Conservation (phyloP, 2,888 invertebrate genomes). For the Polydrusus cervinus region DNA sequence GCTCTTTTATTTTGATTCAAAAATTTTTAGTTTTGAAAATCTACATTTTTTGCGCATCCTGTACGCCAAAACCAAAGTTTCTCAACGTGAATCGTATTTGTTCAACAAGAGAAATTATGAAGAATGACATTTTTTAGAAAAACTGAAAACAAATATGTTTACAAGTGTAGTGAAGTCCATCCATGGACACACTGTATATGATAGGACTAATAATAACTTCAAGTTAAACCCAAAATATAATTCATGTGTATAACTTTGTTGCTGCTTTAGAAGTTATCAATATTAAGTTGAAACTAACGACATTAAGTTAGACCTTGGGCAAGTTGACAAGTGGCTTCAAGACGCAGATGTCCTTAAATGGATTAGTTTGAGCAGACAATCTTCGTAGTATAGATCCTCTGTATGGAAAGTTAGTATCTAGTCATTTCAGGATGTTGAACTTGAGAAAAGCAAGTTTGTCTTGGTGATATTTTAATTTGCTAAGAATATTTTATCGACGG, state of each 20-base stretch:
- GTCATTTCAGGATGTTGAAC: slow-evolving; percentile 30
- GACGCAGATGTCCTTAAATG: slow-evolving; percentile 51
- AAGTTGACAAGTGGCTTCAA: slow-evolving; percentile 44
- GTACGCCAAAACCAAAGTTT: too few species aligned
- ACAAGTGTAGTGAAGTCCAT: too few species aligned
- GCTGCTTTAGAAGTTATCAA: slow-evolving; percentile 20
- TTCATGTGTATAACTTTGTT: slow-evolving; percentile 8
- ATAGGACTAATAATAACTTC: neutral
- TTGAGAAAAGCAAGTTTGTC: neutral
- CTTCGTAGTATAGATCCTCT: slow-evolving; percentile 22
- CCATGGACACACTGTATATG: too few species aligned
- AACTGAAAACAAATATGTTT: too few species aligned
- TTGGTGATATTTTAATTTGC: neutral
- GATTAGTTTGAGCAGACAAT: slow-evolving; percentile 42
- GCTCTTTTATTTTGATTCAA: too few species aligned
- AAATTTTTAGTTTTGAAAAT: too few species aligned
- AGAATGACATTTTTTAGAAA: too few species aligned
- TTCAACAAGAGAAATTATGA: too few species aligned
- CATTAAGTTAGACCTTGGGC: slow-evolving; percentile 39
- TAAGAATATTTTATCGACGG: neutral
- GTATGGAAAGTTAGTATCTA: slow-evolving; percentile 38
- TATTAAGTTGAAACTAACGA: slow-evolving; percentile 26
- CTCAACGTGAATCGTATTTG: too few species aligned
- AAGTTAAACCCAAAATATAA: slow-evolving; percentile 6
- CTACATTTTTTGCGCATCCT: too few species aligned